Evolutionary conservation across 2,888 invertebrate species (phyloP).

Genomic region (Pterostichus niger): DNA sequence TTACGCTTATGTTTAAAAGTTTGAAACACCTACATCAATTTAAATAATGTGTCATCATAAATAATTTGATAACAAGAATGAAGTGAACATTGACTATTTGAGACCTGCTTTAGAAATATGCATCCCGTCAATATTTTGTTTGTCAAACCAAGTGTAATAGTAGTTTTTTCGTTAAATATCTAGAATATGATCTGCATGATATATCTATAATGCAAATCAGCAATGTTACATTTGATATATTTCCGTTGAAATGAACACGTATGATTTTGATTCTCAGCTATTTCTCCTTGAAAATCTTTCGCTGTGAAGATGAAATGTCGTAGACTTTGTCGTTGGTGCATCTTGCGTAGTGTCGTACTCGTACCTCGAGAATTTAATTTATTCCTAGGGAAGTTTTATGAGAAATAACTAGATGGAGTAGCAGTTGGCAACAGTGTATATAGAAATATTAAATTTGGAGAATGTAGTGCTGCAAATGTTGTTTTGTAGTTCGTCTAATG

Average conservation of each 20-base stretch:
- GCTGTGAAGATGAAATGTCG: background rate
- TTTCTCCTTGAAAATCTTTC: background rate
- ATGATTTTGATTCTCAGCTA: background rate
- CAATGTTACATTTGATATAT: background rate
- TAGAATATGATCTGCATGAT: background rate
- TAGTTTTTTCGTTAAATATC: background rate
- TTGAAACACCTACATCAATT: too few relatives aligned
- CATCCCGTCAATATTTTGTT: too few relatives aligned
- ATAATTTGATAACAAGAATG: too few relatives aligned
- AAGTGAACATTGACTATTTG: too few relatives aligned
- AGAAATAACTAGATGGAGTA: slow-evolving; percentile 55
- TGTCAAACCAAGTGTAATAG: too few relatives aligned
- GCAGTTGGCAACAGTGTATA: slow-evolving; percentile 47
- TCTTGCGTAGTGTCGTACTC: background rate
- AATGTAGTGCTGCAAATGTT: slow-evolving; percentile 58
- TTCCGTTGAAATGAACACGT: background rate
- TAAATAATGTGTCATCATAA: too few relatives aligned
- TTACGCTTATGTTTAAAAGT: too few relatives aligned
- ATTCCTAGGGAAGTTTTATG: slow-evolving; percentile 59
- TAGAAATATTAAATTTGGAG: slow-evolving; percentile 61
- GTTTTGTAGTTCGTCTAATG: slow-evolving; percentile 57
- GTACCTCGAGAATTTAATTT: slow-evolving; percentile 52
- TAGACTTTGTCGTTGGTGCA: background rate
- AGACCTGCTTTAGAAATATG: too few relatives aligned
- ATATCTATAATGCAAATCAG: too few relatives aligned